These are phyloP conservation scores for Pyrochroa serraticornis DNA, from an alignment of 2,888 invertebrate species.

Conservation along the genomic window DNA sequence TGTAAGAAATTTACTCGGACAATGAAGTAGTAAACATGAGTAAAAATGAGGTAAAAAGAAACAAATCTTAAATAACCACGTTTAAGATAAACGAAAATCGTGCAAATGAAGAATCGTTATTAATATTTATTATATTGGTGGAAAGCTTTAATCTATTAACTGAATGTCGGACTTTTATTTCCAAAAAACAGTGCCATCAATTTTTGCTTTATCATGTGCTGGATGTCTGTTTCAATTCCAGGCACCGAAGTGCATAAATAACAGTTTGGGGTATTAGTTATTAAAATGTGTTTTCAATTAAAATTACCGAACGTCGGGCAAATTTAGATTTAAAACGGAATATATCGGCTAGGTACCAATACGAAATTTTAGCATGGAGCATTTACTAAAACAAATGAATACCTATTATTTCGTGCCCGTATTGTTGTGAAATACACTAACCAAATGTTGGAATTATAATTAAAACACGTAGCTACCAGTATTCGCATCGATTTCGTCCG, in stretches of 20 bases:
- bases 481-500: constrained; percentile 31
- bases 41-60: background rate
- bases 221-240: no score
- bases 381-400: constrained; percentile 39
- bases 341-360: constrained; percentile 17
- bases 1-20: background rate
- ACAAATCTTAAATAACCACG: background rate
- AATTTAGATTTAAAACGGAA: constrained; percentile 27
- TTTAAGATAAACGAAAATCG: background rate
- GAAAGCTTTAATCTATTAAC: no score
- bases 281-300: constrained; percentile 27
- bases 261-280: constrained; percentile 12
- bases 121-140: background rate
- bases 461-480: constrained; percentile 34
- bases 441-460: constrained; percentile 37
- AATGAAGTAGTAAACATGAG: background rate
- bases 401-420: constrained; percentile 32
- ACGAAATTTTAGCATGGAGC: constrained; percentile 22
- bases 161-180: no score
- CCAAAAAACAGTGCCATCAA: no score
- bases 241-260: constrained; percentile 5
- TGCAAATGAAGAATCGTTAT: background rate
- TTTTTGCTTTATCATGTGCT: no score
- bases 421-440: constrained; percentile 33
- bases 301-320: constrained; percentile 10